Evolutionary conservation across 2,113 vertebrate genomes (phyloP), one percentile per base, ranked within the genome.

Genomic region (Zapus hudsonius): DNA sequence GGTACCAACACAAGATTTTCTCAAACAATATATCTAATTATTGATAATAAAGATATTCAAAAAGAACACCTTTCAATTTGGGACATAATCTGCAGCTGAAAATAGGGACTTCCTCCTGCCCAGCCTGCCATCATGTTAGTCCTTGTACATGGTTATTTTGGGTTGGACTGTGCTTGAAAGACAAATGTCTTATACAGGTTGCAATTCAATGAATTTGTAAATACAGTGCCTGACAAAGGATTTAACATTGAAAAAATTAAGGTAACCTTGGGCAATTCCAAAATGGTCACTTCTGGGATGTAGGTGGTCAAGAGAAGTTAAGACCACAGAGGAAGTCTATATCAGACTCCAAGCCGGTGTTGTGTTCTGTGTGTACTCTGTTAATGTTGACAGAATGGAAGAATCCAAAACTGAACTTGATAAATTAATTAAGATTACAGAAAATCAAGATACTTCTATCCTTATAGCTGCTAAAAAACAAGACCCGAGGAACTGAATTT

Each of bases 391-490:
- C 96, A 98, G 99, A 67, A 99, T 99, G 99, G 99, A 99, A 97
- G 99, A 99, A 97, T 99, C 99, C 86, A 99, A 99, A 97, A 99
- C 99, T 0, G 99, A 99, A 98, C 99, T 99, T 95, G 99, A 99
- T 94, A 99, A 99, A 95, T 99, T 99, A n/a, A 98, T 98, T 22
- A 98, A 98, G 97, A 98, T 98, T 93, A 98, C 98, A 0, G 99
- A 99, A 94, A 99, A 99, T 97, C 99, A 99, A 92, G 99, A 99
- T 33, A 99, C 99, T 84, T 99, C 99, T 66, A 98, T 99, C 40
- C 98, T 99, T 87, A 98, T 99, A 89, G 98, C 99, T 67, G 99
- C 99, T 94, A 99, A 99, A 98, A 99, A 99, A 89, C 99, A 99
- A 98, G 99, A 99, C 98, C 96, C 99, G 97, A 99, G 99, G 93